Percentiles rank a stretch among this genome's conserved stretches.
Evolutionary conservation across 1,140 invertebrate genomes (phyloP).

Genomic region (Drosophila mauritiana): DNA sequence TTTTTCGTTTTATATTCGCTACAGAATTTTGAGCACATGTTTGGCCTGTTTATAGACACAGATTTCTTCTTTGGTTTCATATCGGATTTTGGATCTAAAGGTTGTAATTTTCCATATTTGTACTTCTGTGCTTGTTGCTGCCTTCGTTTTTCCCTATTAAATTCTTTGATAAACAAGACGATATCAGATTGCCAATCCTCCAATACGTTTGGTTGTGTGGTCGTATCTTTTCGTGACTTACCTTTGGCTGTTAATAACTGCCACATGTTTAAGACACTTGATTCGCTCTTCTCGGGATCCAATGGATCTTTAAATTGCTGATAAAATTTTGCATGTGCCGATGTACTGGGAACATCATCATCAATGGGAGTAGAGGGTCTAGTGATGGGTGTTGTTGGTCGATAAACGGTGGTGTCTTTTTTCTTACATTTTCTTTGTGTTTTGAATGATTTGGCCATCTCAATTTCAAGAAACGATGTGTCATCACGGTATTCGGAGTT

Average conservation of each 20-base stretch:
- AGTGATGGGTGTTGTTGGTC: not conserved
- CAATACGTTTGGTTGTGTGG: not conserved
- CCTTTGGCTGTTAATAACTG: not conserved
- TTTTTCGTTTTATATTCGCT: not conserved
- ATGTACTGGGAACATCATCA: not conserved
- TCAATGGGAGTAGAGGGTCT: not conserved
- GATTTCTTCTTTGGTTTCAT: not conserved
- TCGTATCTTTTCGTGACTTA: not conserved
- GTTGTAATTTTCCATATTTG: too few relatives aligned
- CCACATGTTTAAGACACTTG: not conserved
- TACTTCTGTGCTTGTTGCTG: too few relatives aligned
- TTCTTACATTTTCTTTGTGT: not conserved
- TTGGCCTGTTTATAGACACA: not conserved
- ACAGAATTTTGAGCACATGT: not conserved
- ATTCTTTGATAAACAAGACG: not conserved
- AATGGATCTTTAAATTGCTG: not conserved
- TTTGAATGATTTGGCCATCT: not conserved
- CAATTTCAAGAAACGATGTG: not conserved
- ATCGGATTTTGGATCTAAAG: not conserved
- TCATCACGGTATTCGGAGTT: too few relatives aligned
- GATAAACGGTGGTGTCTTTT: not conserved
- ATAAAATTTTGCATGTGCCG: not conserved
- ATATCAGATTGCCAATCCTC: not conserved
- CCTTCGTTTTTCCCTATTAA: not conserved
- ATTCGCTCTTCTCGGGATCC: not conserved